These are phyloP conservation scores for Forficula auricularia DNA, from an alignment of 1,140 invertebrate genomes.

Conservation along the genomic window DNA sequence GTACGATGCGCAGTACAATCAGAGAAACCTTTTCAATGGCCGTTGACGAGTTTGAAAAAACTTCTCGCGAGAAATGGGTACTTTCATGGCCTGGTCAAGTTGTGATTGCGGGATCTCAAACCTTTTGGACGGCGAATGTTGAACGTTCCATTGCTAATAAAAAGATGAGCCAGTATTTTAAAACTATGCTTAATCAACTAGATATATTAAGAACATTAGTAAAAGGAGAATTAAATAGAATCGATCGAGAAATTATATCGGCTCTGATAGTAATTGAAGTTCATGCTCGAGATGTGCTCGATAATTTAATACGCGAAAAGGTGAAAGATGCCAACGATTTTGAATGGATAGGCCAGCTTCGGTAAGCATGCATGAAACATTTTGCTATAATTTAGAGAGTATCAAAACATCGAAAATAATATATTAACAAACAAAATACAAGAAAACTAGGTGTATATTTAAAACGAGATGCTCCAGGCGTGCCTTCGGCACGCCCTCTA, in stretches of 20 bases:
- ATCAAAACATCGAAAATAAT: too few species aligned
- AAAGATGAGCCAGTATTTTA: conserved; percentile 28
- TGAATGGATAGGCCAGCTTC: conserved; percentile 62
- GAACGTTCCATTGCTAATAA: conserved; percentile 32
- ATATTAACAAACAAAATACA: not conserved
- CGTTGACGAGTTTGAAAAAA: conserved; percentile 27
- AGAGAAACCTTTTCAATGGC: conserved; percentile 34
- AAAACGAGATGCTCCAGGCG: too few species aligned
- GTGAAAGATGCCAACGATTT: conserved; percentile 51
- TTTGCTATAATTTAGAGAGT: not conserved
- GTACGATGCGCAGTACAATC: conserved; percentile 14
- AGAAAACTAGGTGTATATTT: not conserved
- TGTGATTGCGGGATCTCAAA: conserved; percentile 46
- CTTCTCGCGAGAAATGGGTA: conserved; percentile 43
- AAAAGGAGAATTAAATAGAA: conserved; percentile 43
- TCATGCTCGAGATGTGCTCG: conserved; percentile 45
- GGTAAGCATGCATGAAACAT: conserved; percentile 24
- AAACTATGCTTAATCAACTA: conserved; percentile 30
- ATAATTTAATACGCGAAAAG: conserved; percentile 39
- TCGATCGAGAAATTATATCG: conserved; percentile 42
- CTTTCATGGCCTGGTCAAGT: conserved; percentile 58
- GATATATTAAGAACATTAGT: conserved; percentile 43
- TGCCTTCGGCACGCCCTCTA: too few species aligned
- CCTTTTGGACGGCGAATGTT: conserved; percentile 40
- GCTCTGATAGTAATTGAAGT: conserved; percentile 52